Evolutionary conservation across 1,140 invertebrate genomes (phyloP).

Genomic region (Sarcophaga bullata): DNA sequence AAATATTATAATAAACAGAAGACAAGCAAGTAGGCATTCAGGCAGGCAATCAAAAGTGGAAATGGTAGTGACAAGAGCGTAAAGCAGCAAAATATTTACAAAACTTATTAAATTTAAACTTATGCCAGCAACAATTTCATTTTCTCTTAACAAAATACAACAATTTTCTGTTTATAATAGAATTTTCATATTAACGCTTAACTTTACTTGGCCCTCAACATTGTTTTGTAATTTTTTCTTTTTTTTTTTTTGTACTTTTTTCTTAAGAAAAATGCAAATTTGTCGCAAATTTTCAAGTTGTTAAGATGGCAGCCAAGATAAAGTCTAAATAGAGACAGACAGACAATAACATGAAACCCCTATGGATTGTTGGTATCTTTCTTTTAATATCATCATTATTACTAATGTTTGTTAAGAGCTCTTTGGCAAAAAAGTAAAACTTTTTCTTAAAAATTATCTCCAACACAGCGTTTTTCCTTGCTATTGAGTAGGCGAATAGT

Average conservation of each 20-base stretch:
- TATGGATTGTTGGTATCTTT: not conserved
- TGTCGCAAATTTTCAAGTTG: constrained; percentile 18
- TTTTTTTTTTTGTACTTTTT: too few relatives aligned
- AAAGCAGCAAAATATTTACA: too few relatives aligned
- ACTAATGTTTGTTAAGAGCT: constrained; percentile 19
- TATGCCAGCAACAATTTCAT: not conserved
- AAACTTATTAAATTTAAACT: constrained; percentile 25
- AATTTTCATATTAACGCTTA: not conserved
- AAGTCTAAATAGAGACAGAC: not conserved
- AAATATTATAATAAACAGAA: too few relatives aligned
- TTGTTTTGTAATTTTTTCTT: too few relatives aligned
- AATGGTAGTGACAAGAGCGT: too few relatives aligned
- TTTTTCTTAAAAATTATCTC: not conserved
- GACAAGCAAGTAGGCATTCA: too few relatives aligned
- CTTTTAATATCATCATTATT: constrained; percentile 19
- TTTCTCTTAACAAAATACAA: not conserved
- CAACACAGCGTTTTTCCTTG: too few relatives aligned
- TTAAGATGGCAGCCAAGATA: not conserved
- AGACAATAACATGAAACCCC: not conserved
- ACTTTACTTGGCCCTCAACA: too few relatives aligned
- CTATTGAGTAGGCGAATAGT: not conserved
- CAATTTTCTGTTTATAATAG: not conserved
- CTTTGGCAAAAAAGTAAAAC: not conserved
- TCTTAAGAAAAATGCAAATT: not conserved
- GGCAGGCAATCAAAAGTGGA: too few relatives aligned